A percentile compares a stretch with the other conserved stretches of the same genome.
Conservation (phyloP, 2,888 invertebrate species). For the Perithous albicinctus region DNA sequence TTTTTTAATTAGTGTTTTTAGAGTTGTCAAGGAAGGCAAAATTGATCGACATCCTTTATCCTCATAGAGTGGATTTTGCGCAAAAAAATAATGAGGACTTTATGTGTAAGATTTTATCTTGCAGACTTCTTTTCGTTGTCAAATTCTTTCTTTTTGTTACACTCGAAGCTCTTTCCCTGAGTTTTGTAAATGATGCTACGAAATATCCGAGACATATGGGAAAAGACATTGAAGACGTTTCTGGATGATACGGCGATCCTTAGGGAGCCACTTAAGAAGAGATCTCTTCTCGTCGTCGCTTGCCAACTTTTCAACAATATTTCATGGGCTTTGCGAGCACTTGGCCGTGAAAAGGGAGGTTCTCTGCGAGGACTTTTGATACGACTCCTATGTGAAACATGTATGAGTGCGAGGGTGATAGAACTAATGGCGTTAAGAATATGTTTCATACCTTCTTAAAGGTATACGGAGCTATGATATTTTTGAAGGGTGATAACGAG, state of each 20-base stretch:
- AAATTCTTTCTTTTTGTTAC: not conserved
- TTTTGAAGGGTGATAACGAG: conserved; percentile 45
- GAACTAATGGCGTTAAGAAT: not conserved
- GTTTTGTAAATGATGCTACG: not conserved
- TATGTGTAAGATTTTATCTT: no score
- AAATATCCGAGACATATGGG: not conserved
- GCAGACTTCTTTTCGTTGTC: no score
- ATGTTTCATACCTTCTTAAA: not conserved
- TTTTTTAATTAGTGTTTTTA: no score
- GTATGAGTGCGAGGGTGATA: no score
- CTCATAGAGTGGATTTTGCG: no score
- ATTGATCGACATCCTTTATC: no score
- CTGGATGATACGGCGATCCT: not conserved
- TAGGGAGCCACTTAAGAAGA: not conserved
- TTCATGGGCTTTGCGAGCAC: not conserved
- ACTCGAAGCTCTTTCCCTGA: not conserved
- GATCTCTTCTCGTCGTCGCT: not conserved
- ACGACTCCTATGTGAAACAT: not conserved
- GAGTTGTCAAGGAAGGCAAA: no score
- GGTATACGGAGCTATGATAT: not conserved
- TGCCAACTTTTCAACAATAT: conserved; percentile 16
- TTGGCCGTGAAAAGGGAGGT: conserved; percentile 12
- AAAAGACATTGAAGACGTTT: not conserved
- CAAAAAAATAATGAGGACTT: no score
- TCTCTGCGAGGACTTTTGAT: not conserved